These are phyloP conservation scores for Yasuhikotakia modesta DNA, from an alignment of 2,797 vertebrate species.

Conservation along the genomic window DNA sequence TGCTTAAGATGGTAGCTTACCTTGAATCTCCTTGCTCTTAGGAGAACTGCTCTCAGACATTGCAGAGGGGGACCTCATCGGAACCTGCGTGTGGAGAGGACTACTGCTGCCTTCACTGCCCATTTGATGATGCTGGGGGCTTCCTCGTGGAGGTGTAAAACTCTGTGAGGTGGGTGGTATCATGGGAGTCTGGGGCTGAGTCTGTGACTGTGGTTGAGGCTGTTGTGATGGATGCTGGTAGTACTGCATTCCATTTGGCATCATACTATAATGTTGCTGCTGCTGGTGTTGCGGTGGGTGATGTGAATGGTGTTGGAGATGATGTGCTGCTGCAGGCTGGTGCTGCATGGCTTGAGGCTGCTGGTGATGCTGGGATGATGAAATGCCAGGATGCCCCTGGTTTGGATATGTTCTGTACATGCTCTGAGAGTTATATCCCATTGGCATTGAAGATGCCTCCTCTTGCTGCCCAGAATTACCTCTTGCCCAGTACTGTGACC, in stretches of 20 bases:
- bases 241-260: constrained; percentile 80
- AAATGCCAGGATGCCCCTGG: constrained; percentile 77
- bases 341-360: constrained; percentile 55
- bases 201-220: constrained; percentile 50
- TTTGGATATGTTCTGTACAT: constrained; percentile 81
- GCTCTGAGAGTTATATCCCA: constrained; percentile 75
- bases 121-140: constrained; percentile 74
- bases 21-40: constrained; percentile 69
- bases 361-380: constrained; percentile 77
- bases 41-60: constrained; percentile 71
- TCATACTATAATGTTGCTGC: constrained; percentile 76
- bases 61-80: constrained; percentile 69
- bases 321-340: constrained; percentile 69
- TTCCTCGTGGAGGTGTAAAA: constrained; percentile 75
- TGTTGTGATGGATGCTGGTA: constrained; percentile 74
- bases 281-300: constrained; percentile 73
- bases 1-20: constrained; percentile 57
- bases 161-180: constrained; percentile 71
- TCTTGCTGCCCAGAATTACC: constrained; percentile 81
- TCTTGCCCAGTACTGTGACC: constrained; percentile 86
- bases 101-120: constrained; percentile 68
- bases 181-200: constrained; percentile 66
- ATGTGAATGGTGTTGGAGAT: constrained; percentile 61
- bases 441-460: constrained; percentile 72
- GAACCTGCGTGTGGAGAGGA: constrained; percentile 69